Evolutionary conservation across 2,113 vertebrate species (phyloP).

Genomic region (Machaerirhynchus nigripectus): DNA sequence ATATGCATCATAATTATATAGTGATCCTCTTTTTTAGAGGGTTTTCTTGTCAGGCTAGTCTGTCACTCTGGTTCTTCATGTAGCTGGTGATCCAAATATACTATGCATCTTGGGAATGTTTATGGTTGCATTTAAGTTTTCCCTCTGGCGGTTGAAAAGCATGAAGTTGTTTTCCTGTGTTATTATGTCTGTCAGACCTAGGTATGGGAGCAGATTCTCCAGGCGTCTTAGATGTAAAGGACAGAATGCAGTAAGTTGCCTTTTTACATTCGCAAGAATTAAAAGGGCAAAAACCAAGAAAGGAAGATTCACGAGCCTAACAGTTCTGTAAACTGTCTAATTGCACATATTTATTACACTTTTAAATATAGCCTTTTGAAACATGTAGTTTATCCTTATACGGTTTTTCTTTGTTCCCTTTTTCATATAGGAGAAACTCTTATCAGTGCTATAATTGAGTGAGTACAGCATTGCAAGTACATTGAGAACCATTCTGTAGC

Average conservation of each 20-base stretch:
- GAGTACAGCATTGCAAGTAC: not conserved
- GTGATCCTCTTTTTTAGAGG: not conserved
- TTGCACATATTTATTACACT: not conserved
- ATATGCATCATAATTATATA: not conserved
- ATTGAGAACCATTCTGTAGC: not conserved
- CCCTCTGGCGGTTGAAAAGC: not conserved
- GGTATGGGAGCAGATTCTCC: not conserved
- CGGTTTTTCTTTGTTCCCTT: not conserved
- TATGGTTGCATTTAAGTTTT: not conserved
- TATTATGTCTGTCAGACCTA: not conserved
- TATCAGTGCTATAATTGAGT: not conserved
- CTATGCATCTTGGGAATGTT: not conserved
- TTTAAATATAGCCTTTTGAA: conserved; percentile 16
- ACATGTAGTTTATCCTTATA: not conserved
- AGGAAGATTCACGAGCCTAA: not conserved
- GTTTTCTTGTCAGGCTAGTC: not conserved
- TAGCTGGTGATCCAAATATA: not conserved
- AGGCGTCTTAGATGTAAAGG: not conserved
- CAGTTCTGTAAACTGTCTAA: not conserved
- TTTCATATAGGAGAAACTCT: not conserved
- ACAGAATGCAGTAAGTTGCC: not conserved
- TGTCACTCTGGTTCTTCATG: not conserved
- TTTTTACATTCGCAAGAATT: not conserved
- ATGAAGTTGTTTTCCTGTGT: not conserved
- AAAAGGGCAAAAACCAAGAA: not conserved